phyloP scores from a whole-genome alignment of 1,140 invertebrate genomes.

The Chymomyza costata region DNA sequence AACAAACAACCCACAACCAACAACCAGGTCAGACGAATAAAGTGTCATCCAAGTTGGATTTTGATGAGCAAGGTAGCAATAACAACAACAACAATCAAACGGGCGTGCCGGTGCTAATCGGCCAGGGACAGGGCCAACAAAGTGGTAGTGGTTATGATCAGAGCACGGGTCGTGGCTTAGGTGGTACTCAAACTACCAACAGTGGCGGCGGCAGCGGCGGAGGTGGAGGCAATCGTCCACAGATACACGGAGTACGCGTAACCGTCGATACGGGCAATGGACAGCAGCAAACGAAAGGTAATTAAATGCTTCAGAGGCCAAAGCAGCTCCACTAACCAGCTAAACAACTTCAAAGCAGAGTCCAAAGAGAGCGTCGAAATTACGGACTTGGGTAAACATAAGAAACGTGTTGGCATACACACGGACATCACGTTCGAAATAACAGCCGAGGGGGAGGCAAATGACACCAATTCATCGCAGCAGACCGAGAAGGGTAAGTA shows the following conservation, averaged over 20 bases:
- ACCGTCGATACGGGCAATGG: conserved; percentile 73
- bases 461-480: conserved; percentile 67
- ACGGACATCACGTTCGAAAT: conserved; percentile 75
- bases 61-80: conserved; percentile 52
- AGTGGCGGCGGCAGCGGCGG: conserved; percentile 7
- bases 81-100: conserved; percentile 47
- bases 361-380: conserved; percentile 74
- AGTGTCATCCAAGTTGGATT: conserved; percentile 73
- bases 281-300: conserved; percentile 73
- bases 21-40: conserved; percentile 68
- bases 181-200: neutral
- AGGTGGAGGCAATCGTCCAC: conserved; percentile 52
- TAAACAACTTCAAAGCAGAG: conserved; percentile 34
- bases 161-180: conserved; percentile 28
- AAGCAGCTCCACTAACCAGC: conserved; percentile 19
- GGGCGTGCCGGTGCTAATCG: conserved; percentile 33
- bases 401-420: conserved; percentile 74
- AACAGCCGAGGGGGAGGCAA: conserved; percentile 62
- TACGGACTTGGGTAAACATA: conserved; percentile 69
- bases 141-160: conserved; percentile 43
- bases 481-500: conserved; percentile 64
- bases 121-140: conserved; percentile 30
- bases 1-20: conserved; percentile 32
- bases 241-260: conserved; percentile 74
- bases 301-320: conserved; percentile 50